These are phyloP conservation scores for Macrobrachium nipponense DNA, from an alignment of 1,140 invertebrate species.

Conservation along the genomic window DNA sequence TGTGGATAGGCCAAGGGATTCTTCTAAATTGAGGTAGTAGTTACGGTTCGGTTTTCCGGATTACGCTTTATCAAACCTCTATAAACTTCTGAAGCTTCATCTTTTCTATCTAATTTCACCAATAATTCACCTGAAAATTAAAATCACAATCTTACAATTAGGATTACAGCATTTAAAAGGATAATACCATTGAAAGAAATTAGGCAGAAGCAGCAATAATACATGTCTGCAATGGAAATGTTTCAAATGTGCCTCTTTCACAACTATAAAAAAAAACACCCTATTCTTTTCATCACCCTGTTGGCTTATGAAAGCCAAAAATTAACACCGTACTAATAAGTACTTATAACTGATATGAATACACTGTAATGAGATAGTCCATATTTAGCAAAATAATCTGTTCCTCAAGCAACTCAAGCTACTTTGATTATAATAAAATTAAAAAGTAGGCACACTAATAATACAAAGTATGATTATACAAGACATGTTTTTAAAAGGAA, in stretches of 20 bases:
- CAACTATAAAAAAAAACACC: too few relatives aligned
- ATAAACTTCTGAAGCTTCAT: constrained; percentile 87
- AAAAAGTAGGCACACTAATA: too few relatives aligned
- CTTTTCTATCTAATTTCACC: constrained; percentile 75
- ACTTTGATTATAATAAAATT: neutral
- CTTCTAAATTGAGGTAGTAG: constrained; percentile 91
- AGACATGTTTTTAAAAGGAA: too few relatives aligned
- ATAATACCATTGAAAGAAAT: neutral
- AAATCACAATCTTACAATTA: constrained; percentile 14
- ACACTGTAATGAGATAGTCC: too few relatives aligned
- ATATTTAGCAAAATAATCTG: too few relatives aligned
- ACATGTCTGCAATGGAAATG: too few relatives aligned
- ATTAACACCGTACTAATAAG: too few relatives aligned
- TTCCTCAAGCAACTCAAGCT: neutral
- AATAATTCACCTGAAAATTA: constrained; percentile 73
- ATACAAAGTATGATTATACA: too few relatives aligned
- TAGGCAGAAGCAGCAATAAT: neutral
- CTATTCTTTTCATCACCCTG: too few relatives aligned
- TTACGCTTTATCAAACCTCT: constrained; percentile 89
- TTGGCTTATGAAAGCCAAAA: too few relatives aligned
- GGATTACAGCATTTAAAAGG: neutral
- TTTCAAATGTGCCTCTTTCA: too few relatives aligned
- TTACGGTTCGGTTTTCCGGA: constrained; percentile 94
- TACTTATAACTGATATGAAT: too few relatives aligned
- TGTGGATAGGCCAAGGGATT: constrained; percentile 79